Evolutionary conservation across 2,797 vertebrate genomes (phyloP).

Genomic region (Euthynnus affinis): DNA sequence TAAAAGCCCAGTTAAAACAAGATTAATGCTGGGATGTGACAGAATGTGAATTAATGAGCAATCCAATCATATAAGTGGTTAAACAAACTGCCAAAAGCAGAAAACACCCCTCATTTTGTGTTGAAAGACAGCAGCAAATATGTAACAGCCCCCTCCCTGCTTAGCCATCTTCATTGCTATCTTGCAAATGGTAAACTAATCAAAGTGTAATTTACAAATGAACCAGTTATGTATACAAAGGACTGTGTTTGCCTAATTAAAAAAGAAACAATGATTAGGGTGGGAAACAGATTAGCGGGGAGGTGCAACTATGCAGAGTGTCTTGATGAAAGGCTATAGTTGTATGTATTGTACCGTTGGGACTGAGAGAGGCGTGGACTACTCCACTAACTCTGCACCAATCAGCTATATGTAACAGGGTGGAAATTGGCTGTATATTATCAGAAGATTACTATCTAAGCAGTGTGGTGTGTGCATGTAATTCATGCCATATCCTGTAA

Average conservation of each 20-base stretch:
- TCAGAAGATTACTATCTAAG: constrained; percentile 79
- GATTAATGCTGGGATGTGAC: constrained; percentile 73
- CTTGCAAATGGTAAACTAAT: constrained; percentile 68
- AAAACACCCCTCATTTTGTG: constrained; percentile 66
- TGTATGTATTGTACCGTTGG: constrained; percentile 42
- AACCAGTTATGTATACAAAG: constrained; percentile 45
- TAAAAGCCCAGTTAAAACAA: constrained; percentile 61
- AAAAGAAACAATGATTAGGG: constrained; percentile 56
- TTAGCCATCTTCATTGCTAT: constrained; percentile 42
- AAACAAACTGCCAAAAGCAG: constrained; percentile 64
- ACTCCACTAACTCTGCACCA: constrained; percentile 47
- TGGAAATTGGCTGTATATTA: constrained; percentile 78
- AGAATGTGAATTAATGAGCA: constrained; percentile 70
- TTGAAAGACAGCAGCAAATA: constrained; percentile 68
- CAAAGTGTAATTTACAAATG: constrained; percentile 60
- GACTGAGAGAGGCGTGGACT: constrained; percentile 29
- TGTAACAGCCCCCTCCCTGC: constrained; percentile 48
- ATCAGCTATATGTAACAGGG: constrained; percentile 60
- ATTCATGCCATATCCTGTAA: constrained; percentile 72
- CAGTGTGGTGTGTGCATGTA: constrained; percentile 59
- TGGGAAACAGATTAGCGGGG: constrained; percentile 33
- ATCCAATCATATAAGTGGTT: constrained; percentile 78
- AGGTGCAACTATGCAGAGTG: constrained; percentile 23
- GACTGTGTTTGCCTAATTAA: constrained; percentile 54
- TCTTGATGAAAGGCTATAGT: constrained; percentile 54